phyloP scores from a whole-genome alignment of 2,113 vertebrate species.

The Cottus gobio region DNA sequence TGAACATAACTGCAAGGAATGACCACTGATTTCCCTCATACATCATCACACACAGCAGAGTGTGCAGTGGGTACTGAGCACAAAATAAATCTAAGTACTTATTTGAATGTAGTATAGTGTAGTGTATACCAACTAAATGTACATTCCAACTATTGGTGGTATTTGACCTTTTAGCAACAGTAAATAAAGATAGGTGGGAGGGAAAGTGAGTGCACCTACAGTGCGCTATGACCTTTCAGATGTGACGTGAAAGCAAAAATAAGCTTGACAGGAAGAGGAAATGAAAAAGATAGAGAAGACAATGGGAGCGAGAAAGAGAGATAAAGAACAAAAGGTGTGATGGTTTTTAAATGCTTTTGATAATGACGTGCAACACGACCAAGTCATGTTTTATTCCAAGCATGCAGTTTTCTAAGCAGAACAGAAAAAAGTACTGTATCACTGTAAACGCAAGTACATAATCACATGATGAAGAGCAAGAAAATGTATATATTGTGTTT shows the following conservation, averaged over 20 bases:
- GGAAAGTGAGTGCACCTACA: background rate
- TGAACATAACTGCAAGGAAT: background rate
- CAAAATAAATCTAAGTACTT: background rate
- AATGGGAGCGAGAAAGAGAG: background rate
- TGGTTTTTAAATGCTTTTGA: background rate
- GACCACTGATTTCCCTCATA: background rate
- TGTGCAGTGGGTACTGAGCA: constrained; percentile 7
- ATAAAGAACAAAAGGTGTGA: background rate
- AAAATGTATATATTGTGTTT: constrained; percentile 13
- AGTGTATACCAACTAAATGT: constrained; percentile 6
- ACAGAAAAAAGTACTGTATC: too few relatives aligned
- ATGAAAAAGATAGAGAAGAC: background rate
- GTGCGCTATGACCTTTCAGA: constrained; percentile 49
- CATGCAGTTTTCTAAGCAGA: constrained; percentile 1
- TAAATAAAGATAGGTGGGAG: constrained; percentile 14
- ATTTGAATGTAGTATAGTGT: too few relatives aligned
- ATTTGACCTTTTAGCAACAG: constrained; percentile 43
- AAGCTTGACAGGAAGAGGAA: background rate
- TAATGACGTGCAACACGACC: background rate
- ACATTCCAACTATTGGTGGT: background rate
- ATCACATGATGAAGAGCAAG: background rate
- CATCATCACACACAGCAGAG: background rate
- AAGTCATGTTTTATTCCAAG: constrained; percentile 9
- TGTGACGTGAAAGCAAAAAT: constrained; percentile 20
- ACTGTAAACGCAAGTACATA: constrained; percentile 4